A percentile compares a stretch with the other conserved stretches of the same genome.
Evolutionary conservation across 2,797 vertebrate genomes (phyloP).

Genomic region (Agapornis canus): DNA sequence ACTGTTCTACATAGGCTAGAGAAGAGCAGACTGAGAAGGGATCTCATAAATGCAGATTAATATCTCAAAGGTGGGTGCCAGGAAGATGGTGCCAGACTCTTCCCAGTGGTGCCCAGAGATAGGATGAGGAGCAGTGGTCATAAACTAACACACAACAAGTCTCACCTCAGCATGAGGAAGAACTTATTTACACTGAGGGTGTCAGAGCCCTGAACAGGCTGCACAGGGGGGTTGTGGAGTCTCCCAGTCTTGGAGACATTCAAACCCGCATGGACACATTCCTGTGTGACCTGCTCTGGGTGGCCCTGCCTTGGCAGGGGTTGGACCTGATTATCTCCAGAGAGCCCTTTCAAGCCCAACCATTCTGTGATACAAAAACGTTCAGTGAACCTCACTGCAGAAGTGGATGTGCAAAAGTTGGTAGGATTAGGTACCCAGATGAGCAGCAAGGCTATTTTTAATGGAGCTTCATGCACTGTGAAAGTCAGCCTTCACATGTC

Average conservation of each 20-base stretch:
- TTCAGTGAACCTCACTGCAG: background rate
- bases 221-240: background rate
- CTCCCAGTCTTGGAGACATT: background rate
- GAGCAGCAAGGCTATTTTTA: background rate
- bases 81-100: background rate
- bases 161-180: too few relatives aligned
- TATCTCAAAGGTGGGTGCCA: background rate
- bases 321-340: background rate
- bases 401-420: background rate
- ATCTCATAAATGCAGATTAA: background rate
- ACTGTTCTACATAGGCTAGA: background rate
- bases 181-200: background rate
- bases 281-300: background rate
- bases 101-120: background rate
- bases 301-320: background rate
- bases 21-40: background rate
- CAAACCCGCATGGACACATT: fast-evolving
- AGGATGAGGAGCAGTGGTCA: too few relatives aligned
- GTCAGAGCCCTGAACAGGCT: background rate
- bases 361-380: fast-evolving
- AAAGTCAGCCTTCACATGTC: background rate
- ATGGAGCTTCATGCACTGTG: fast-evolving
- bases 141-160: too few relatives aligned
- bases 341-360: background rate
- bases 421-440: background rate